phyloP scores from a whole-genome alignment of 2,888 invertebrate genomes.

The Troilus luridus region DNA sequence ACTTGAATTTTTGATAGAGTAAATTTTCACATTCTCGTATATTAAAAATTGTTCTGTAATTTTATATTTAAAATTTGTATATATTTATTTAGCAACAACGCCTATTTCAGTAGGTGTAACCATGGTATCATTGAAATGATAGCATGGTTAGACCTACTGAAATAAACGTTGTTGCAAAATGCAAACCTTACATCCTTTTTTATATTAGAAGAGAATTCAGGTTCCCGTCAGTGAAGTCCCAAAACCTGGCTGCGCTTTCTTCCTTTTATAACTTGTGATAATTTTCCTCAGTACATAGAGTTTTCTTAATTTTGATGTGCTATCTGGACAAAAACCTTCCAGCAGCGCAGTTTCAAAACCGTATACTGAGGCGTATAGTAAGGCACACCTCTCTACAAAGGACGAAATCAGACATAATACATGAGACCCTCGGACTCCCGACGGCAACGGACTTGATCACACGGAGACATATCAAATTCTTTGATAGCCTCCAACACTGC shows the following conservation, averaged over 20 bases:
- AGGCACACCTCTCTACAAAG: too few relatives aligned
- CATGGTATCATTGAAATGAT: constrained; percentile 91
- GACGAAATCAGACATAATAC: too few relatives aligned
- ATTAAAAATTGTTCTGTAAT: too few relatives aligned
- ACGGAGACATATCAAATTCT: too few relatives aligned
- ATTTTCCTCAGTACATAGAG: constrained; percentile 45
- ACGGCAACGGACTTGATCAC: too few relatives aligned
- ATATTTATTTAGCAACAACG: too few relatives aligned
- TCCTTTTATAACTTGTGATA: constrained; percentile 55
- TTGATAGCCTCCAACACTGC: too few relatives aligned
- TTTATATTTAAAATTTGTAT: too few relatives aligned
- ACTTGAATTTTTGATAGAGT: too few relatives aligned
- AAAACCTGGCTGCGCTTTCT: constrained; percentile 53
- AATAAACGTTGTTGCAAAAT: constrained; percentile 78
- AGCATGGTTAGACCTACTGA: constrained; percentile 82
- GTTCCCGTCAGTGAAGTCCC: constrained; percentile 67
- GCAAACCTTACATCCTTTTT: constrained; percentile 89
- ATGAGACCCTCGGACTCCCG: too few relatives aligned
- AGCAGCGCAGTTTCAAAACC: neutral
- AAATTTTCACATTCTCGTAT: too few relatives aligned
- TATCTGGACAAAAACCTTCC: constrained; percentile 39
- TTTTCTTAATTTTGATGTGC: constrained; percentile 29
- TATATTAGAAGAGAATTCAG: constrained; percentile 81
- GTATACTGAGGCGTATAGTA: too few relatives aligned
- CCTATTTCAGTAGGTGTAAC: constrained; percentile 65